Percentiles rank a stretch among this genome's conserved stretches.
phyloP scores from a whole-genome alignment of 1,140 invertebrate species.

The Drosophila sp. region DNA sequence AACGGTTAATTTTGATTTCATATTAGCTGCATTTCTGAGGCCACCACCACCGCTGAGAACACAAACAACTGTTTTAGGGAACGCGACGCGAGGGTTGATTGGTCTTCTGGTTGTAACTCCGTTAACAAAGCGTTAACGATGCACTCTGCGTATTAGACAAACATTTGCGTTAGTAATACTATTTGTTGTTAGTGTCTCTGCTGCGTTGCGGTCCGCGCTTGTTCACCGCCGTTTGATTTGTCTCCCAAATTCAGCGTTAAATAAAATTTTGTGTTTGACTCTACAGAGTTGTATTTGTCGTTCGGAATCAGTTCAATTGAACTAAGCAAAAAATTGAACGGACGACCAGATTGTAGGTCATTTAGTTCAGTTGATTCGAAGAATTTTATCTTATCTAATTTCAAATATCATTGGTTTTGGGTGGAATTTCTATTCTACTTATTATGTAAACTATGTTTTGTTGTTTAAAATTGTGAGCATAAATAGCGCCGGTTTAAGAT shows the following conservation, averaged over 20 bases:
- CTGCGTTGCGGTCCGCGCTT: conserved; percentile 37
- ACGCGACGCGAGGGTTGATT: conserved; percentile 23
- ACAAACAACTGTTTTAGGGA: conserved; percentile 24
- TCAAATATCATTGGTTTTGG: too few relatives aligned
- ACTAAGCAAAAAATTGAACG: too few relatives aligned
- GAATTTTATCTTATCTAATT: too few relatives aligned
- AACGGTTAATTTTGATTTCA: conserved; percentile 57
- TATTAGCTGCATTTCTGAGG: conserved; percentile 16
- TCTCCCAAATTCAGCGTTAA: conserved; percentile 27
- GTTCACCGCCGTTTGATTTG: conserved; percentile 40
- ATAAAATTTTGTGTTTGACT: conserved; percentile 8
- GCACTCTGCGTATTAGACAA: conserved; percentile 8
- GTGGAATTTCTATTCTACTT: too few relatives aligned
- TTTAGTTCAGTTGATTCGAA: too few relatives aligned
- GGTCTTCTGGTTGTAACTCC: conserved; percentile 2
- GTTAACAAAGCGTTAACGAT: conserved; percentile 17
- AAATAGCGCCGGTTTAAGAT: too few relatives aligned
- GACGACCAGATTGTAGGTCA: too few relatives aligned
- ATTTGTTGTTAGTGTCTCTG: conserved; percentile 20
- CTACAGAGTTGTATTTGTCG: too few relatives aligned
- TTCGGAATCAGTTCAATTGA: too few relatives aligned
- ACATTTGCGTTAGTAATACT: conserved; percentile 16
- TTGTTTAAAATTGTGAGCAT: too few relatives aligned
- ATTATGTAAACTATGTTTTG: too few relatives aligned
- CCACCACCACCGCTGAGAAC: conserved; percentile 16